Base-by-base conservation (phyloP, 2,888 invertebrate genomes). In the Andrena bucephala region DNA sequence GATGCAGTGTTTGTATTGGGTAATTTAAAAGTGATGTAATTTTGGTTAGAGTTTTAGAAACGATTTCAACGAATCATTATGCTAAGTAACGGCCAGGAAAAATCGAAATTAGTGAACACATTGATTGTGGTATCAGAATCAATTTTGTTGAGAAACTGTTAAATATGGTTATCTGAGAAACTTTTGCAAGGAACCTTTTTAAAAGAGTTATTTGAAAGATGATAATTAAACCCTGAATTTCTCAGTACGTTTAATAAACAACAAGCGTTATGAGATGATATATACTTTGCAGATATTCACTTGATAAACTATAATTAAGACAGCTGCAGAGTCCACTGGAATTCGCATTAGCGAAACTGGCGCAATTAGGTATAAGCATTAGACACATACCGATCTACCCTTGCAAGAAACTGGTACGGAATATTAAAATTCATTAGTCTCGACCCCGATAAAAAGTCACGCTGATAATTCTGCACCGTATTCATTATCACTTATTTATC, bases 271-370 rank as follows among this genome's bases (percentile, higher is more conserved):
- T 20, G 42, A 7, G 62, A 29, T 31, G 33, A 65, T 67, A 42
- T 42, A 42, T 16, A 33, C 20, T 31, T 67, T 1, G 71, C 71
- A 54, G 42, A n/a, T 27, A 67, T 72, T 66, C 52, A 10, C 29
- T 29, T 52, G 42, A 42, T 76, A 57, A 76, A 63, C 27, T 57
- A 50, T 52, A 52, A 36, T 77, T 77, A 77, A 66, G 54, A 79
- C 7, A 33, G n/a, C n/a, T 48, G 59, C 24, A 13, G 24, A 24
- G 54, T 7, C 16, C 29, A 20, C 29, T 29, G 68, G 78, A 78
- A 68, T 73, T 65, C 65, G 36, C 33, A 52, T 60, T 57, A 52
- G 29, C 48, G 54, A 68, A 42, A 50, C 52, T 31, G 33, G 48
- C n/a, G 69, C 48, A 69, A 66, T 69, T 74, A 78, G 20, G 50